phyloP scores from a whole-genome alignment of 1,140 invertebrate species.

The Zaprionus kolodkinae region DNA sequence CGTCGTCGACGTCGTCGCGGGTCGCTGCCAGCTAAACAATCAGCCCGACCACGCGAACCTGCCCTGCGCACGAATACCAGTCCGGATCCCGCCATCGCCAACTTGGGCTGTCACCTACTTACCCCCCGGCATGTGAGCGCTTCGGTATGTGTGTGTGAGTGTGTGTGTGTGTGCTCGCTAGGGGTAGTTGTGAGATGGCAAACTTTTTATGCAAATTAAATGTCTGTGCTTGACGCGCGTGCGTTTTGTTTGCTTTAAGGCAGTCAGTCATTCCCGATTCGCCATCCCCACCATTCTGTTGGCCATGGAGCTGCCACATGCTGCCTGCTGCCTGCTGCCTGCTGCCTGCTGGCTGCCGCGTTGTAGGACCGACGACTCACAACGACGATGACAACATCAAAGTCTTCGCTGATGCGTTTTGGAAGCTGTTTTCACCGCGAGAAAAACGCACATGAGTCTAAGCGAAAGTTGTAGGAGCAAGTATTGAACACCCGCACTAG shows the following conservation, averaged over 20 bases:
- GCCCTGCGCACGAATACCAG: slow-evolving; percentile 28
- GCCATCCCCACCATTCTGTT: neutral
- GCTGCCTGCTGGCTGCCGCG: neutral
- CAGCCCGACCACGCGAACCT: slow-evolving; percentile 59
- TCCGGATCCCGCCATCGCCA: neutral
- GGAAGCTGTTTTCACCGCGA: slow-evolving; percentile 37
- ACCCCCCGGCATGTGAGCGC: slow-evolving; percentile 5
- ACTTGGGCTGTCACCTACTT: slow-evolving; percentile 49
- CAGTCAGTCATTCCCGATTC: slow-evolving; percentile 44
- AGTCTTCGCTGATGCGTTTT: slow-evolving; percentile 31
- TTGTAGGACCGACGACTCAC: neutral
- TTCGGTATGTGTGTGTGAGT: neutral
- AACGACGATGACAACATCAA: slow-evolving; percentile 17
- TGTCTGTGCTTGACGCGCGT: slow-evolving; percentile 75
- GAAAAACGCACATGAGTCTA: slow-evolving; percentile 3
- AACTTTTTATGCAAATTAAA: slow-evolving; percentile 82
- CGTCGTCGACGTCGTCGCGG: slow-evolving; percentile 57
- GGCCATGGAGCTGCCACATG: slow-evolving; percentile 2
- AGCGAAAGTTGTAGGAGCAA: neutral
- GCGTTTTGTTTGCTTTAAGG: slow-evolving; percentile 75
- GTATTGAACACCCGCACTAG: slow-evolving; percentile 3
- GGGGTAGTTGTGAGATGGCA: slow-evolving; percentile 46
- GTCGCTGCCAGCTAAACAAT: slow-evolving; percentile 74
- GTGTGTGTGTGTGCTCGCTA: slow-evolving; percentile 12
- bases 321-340: neutral